These are phyloP conservation scores for Dunckerocampus dactyliophorus DNA, from an alignment of 2,113 vertebrate genomes.

Conservation along the genomic window DNA sequence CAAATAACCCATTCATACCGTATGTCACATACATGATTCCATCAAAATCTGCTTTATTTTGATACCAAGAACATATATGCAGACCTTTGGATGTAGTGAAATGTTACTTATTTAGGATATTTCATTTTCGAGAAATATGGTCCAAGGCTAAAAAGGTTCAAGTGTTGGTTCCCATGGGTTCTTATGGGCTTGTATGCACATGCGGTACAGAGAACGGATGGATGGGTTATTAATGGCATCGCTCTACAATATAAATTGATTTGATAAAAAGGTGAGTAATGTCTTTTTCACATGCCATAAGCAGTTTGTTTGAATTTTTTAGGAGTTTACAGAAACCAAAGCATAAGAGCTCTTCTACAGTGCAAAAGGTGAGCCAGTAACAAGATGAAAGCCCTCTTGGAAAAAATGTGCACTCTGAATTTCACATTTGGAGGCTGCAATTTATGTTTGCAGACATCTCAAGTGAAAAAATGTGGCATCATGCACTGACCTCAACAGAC, in stretches of 20 bases:
- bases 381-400: slow-evolving; percentile 2
- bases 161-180: too few species aligned
- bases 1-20: too few species aligned
- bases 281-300: background rate
- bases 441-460: slow-evolving; percentile 5
- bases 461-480: slow-evolving; percentile 20
- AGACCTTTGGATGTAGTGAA: too few species aligned
- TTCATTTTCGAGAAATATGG: too few species aligned
- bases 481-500: slow-evolving; percentile 21
- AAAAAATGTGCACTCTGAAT: background rate
- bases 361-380: slow-evolving; percentile 25
- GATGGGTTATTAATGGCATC: too few species aligned
- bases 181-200: too few species aligned
- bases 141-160: too few species aligned
- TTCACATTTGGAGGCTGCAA: slow-evolving; percentile 21
- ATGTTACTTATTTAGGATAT: too few species aligned
- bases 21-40: too few species aligned
- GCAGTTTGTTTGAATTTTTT: background rate
- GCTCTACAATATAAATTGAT: background rate
- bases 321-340: background rate
- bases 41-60: too few species aligned
- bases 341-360: slow-evolving; percentile 4
- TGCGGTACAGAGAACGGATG: too few species aligned
- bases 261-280: background rate
- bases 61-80: too few species aligned